Evolutionary conservation across 2,797 vertebrate species (phyloP), one percentile per base, ranked within the genome.

Genomic region (Hydrocynus forskahlii): DNA sequence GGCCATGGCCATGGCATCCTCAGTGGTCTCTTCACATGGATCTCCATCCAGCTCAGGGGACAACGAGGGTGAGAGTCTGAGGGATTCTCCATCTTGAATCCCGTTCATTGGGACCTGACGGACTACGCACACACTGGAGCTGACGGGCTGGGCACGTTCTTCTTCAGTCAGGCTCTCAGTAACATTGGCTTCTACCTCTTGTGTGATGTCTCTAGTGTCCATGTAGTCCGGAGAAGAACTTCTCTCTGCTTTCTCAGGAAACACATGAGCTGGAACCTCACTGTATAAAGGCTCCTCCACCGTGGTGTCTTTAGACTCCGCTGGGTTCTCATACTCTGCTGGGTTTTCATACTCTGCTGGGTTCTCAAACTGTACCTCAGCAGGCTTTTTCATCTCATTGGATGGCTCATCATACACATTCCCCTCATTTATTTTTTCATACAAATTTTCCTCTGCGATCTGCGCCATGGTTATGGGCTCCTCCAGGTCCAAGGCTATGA

Each of bases 1-100:
- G 0, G 90, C 88, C 91, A 91, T 91, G 60, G 87, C 19, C 86
- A 91, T 71, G 59, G 72, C 91, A 1, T 92, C 88, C n/a, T 84
- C 87, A 0, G 62, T 76, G 5, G 80, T 83, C 5, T 92, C 87
- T 59, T 88, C 90, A 0, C 84, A 55, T 21, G 76, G 79, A 62
- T 93, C 71, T 48, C 29, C 92, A 9, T 92, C 62, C 1, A 81
- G 69, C 7, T 87, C 79, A 1, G 89, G 87, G 17, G 89, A 89
- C 0, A 89, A 84, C 0, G 91, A 91, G 43, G 88, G 84, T 1
- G 91, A 91, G 50, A 86, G 87, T 55, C 92, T 88, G 48, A 93
- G 93, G 1, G 19, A 77, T 17, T 45, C 78, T 29, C 16, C 72
- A 23, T 86, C 72, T 23, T 86, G n/a, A n/a, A n/a, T 89, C 13